These are phyloP conservation scores for Rhabdomys dilectus DNA, from an alignment of 2,113 vertebrate species.

Conservation along the genomic window DNA sequence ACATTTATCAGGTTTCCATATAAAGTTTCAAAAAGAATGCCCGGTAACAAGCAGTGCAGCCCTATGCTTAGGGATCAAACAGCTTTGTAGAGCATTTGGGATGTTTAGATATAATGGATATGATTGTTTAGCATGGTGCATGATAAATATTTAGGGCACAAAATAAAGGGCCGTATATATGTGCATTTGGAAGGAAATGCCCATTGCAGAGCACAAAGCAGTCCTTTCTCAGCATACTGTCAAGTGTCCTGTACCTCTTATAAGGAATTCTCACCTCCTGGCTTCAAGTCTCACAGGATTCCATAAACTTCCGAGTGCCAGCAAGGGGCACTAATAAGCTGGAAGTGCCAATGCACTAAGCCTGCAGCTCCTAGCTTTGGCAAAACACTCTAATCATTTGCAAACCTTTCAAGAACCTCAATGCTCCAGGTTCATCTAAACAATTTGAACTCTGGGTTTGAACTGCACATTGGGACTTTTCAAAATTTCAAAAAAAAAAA, in stretches of 20 bases:
- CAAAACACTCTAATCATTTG: not conserved
- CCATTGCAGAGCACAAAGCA: not conserved
- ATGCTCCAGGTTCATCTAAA: not conserved
- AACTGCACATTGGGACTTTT: not conserved
- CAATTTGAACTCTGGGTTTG: not conserved
- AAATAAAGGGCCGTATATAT: not conserved
- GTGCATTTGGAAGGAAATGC: not conserved
- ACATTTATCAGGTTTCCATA: not conserved
- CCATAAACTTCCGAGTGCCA: not conserved
- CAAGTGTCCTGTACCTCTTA: not conserved
- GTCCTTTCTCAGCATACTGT: not conserved
- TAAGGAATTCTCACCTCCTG: not conserved
- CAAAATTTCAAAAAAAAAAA: not conserved
- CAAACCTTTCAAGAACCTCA: not conserved
- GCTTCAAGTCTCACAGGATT: not conserved
- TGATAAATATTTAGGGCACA: not conserved
- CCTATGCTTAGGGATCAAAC: not conserved
- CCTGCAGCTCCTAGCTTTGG: not conserved
- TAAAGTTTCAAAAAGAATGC: no score
- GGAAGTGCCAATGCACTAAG: not conserved
- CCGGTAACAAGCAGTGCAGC: not conserved
- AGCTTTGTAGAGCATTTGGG: not conserved
- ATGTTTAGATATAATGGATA: not conserved
- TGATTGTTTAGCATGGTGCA: not conserved
- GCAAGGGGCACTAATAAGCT: not conserved